Evolutionary conservation across 2,113 vertebrate genomes (phyloP), one percentile per base, ranked within the genome.

Genomic region (Marcusenius ussheri): DNA sequence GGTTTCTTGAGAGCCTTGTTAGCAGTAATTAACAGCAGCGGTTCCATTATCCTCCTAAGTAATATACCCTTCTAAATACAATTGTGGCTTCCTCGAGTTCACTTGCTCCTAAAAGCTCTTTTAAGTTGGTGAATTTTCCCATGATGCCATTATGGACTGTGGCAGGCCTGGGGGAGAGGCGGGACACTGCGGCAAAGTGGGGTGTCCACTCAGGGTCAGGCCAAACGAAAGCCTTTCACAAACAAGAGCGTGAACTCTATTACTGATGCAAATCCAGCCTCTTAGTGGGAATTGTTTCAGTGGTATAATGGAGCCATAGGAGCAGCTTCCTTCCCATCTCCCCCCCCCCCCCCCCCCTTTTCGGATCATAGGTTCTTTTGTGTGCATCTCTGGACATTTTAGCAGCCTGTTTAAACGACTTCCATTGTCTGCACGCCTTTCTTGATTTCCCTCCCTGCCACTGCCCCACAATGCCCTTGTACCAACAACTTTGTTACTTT

Each of bases 401-500:
- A 95, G 95, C 96, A 95, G 96, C 96, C 96, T 94, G 95, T 95
- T 97, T 97, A 97, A 97, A 97, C 96, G 94, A 90, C 90, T 51
- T 91, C 96, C 92, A 97, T 98, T 98, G 97, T 98, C 93, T 93
- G 87, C 83, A 15, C 91, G 92, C 94, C 94, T 96, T 96, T 94
- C 96, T 94, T 97, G 94, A 96, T 97, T 97, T 97, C 94, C 95
- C 96, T 97, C 96, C 96, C 97, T 99, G 97, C 97, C 97, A 97
- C 95, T 91, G 85, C 92, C 93, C 90, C 94, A 98, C 97, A 98
- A 98, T 96, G 94, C 93, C 91, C 94, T 93, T 93, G 95, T 96
- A 97, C 96, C 96, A 97, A 98, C 97, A 98, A 97, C 97, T 98
- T 97, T 98, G 97, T 97, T 98, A 97, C 94, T 91, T 95, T 96